A percentile compares a stretch with the other conserved stretches of the same genome.
Conservation (phyloP, 2,113 vertebrate genomes). For the Ifrita kowaldi region DNA sequence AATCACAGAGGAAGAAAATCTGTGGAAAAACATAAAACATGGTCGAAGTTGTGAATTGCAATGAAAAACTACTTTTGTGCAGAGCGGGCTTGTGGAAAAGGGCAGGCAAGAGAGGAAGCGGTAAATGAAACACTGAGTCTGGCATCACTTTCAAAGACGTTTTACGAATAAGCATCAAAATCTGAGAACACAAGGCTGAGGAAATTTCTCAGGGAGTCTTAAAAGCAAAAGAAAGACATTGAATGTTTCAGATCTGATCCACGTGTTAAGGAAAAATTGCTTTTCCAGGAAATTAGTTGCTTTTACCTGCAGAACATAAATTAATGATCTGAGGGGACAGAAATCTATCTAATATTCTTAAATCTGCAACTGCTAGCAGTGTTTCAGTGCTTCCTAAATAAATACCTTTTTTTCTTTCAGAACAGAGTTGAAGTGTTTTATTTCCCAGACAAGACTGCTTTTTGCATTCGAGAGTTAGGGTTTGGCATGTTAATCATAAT, state of each 20-base stretch:
- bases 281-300: neutral
- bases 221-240: neutral
- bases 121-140: neutral
- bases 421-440: neutral
- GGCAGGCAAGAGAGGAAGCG: neutral
- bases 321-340: neutral
- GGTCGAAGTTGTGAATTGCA: neutral
- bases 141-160: neutral
- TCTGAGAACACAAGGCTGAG: neutral
- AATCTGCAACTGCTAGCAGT: neutral
- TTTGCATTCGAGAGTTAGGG: neutral
- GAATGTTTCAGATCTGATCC: neutral
- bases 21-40: neutral
- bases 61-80: neutral
- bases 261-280: neutral
- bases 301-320: neutral
- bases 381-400: neutral
- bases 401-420: neutral
- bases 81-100: neutral
- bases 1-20: neutral
- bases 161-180: neutral
- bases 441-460: neutral
- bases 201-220: neutral
- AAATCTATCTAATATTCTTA: neutral
- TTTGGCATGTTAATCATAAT: neutral